phyloP scores from a whole-genome alignment of 2,888 invertebrate genomes.

The Nomada flava region DNA sequence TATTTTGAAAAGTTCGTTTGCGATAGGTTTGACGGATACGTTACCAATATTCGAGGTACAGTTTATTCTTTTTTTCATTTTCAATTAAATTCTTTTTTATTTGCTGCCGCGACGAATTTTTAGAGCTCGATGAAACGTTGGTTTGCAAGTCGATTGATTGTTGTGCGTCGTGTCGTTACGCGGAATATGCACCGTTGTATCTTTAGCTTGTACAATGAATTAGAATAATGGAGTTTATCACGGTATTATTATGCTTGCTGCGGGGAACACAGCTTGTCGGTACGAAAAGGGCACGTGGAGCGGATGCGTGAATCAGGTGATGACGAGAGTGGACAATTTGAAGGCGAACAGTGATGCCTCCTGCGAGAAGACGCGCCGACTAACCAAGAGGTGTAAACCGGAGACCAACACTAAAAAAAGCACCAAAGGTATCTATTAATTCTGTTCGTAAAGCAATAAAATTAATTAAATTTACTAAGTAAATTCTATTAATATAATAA shows the following conservation, averaged over 20 bases:
- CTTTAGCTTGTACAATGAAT: slow-evolving; percentile 22
- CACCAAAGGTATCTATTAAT: slow-evolving; percentile 76
- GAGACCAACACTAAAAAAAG: slow-evolving; percentile 80
- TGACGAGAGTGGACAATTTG: slow-evolving; percentile 93
- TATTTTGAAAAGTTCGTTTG: background rate
- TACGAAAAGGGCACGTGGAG: slow-evolving; percentile 96
- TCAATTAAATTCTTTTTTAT: background rate
- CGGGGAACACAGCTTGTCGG: slow-evolving; percentile 89
- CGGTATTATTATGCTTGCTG: slow-evolving; percentile 33
- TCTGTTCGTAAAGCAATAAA: background rate
- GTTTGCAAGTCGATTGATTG: background rate
- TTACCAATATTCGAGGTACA: too few relatives aligned
- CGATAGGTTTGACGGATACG: too few relatives aligned
- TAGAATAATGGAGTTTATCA: slow-evolving; percentile 43
- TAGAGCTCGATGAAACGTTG: background rate
- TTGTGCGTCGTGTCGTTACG: background rate
- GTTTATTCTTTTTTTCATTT: too few relatives aligned
- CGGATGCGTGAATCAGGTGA: slow-evolving; percentile 92
- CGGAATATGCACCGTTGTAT: slow-evolving; percentile 23
- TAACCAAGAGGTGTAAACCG: slow-evolving; percentile 93
- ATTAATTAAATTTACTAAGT: background rate
- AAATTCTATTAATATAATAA: background rate
- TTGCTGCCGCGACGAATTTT: background rate
- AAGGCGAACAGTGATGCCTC: slow-evolving; percentile 93
- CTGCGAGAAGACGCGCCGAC: slow-evolving; percentile 92